phyloP scores from a whole-genome alignment of 2,888 invertebrate species.

The Rhagophthalmus giganteus region DNA sequence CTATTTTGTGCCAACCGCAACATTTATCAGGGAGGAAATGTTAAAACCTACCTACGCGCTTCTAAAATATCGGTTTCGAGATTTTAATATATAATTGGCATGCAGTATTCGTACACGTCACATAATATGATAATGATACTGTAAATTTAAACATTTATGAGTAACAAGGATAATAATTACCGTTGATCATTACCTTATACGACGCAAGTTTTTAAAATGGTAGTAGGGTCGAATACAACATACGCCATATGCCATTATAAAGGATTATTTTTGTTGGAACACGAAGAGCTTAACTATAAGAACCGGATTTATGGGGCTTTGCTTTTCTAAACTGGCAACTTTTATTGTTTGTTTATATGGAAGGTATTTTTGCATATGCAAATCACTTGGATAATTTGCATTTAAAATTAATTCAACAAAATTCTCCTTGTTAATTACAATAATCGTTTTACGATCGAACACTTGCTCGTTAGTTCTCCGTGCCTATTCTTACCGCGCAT shows the following conservation, averaged over 20 bases:
- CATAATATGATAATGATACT: constrained; percentile 17
- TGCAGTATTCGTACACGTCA: constrained; percentile 10
- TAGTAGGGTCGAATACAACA: background rate
- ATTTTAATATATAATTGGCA: constrained; percentile 14
- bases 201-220: background rate
- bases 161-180: constrained; percentile 18
- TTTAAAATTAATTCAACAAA: too few relatives aligned
- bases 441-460: too few relatives aligned
- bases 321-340: too few relatives aligned
- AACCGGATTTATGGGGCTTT: constrained; percentile 1
- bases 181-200: constrained; percentile 10
- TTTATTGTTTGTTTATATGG: too few relatives aligned
- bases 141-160: constrained; percentile 20
- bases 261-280: constrained; percentile 5
- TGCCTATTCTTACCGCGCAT: too few relatives aligned
- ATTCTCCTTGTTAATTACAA: too few relatives aligned
- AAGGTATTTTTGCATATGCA: too few relatives aligned
- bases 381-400: too few relatives aligned
- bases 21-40: constrained; percentile 9
- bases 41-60: constrained; percentile 14
- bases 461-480: too few relatives aligned
- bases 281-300: constrained; percentile 1
- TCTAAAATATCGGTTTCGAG: background rate
- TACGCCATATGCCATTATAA: background rate
- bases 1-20: background rate